These are phyloP conservation scores for Daubentonia madagascariensis DNA, from an alignment of 2,113 vertebrate genomes.

Conservation along the genomic window DNA sequence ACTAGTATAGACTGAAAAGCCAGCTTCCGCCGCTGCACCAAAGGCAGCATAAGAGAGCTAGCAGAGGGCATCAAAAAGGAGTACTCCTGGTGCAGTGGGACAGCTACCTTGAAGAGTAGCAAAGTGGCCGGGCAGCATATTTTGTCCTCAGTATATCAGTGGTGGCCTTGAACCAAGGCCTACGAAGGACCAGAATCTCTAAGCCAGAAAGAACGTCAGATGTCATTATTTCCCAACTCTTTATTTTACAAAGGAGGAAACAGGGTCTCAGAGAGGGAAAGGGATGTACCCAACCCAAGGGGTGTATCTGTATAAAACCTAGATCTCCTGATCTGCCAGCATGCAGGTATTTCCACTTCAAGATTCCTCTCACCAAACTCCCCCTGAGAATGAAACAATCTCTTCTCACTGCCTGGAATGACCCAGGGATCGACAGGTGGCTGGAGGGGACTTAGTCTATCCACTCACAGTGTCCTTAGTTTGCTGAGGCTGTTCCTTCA, in stretches of 20 bases:
- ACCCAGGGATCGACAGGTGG: no score
- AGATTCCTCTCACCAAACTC: not conserved
- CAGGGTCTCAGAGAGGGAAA: not conserved
- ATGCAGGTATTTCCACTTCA: accelerated
- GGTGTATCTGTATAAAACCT: not conserved
- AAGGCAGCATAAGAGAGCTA: not conserved
- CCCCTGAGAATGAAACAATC: not conserved
- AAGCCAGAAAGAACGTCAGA: not conserved
- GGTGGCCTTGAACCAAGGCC: no score
- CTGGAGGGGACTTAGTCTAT: not conserved
- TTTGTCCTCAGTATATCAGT: accelerated
- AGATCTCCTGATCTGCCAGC: not conserved
- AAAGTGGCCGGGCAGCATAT: accelerated
- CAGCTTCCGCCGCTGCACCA: accelerated
- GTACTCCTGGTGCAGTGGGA: accelerated
- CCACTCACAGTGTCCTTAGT: accelerated
- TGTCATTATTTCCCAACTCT: not conserved
- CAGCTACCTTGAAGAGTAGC: no score
- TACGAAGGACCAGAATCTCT: not conserved
- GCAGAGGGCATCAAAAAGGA: not conserved
- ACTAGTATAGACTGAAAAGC: not conserved
- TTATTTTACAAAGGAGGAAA: not conserved
- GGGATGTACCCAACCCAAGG: accelerated
- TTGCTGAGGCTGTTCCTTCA: not conserved
- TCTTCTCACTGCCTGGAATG: not conserved